phyloP scores from a whole-genome alignment of 2,888 invertebrate genomes.

The Pharmacophagus antenor region DNA sequence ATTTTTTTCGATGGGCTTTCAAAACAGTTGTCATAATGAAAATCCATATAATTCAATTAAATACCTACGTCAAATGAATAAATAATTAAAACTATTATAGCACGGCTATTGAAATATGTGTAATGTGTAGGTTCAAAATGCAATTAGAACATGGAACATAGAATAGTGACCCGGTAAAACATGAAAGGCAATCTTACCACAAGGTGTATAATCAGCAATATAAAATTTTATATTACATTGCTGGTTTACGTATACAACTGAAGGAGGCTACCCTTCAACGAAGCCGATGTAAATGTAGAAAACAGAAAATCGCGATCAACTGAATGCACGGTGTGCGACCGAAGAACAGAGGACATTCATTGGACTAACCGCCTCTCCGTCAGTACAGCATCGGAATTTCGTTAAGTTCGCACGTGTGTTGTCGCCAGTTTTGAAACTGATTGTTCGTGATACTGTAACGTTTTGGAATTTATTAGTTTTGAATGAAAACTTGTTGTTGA shows the following conservation, averaged over 20 bases:
- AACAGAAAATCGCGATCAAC: constrained; percentile 9
- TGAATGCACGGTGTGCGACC: constrained; percentile 21
- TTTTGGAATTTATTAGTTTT: constrained; percentile 10
- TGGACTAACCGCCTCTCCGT: constrained; percentile 29
- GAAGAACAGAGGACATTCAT: constrained; percentile 34
- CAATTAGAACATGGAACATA: constrained; percentile 17
- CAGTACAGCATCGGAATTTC: constrained; percentile 22
- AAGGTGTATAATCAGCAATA: neutral
- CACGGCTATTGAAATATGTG: neutral
- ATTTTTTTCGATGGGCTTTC: too few species aligned
- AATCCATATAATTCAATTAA: neutral
- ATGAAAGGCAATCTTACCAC: constrained; percentile 24
- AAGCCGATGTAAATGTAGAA: constrained; percentile 42
- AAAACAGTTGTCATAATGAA: too few species aligned
- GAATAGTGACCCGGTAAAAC: constrained; percentile 14
- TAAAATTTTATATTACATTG: constrained; percentile 36
- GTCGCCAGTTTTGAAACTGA: neutral
- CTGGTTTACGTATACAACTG: constrained; percentile 23
- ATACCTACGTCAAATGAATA: neutral
- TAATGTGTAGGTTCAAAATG: constrained; percentile 15
- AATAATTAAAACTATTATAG: neutral
- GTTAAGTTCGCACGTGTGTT: constrained; percentile 17
- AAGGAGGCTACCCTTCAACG: neutral
- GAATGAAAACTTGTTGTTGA: constrained; percentile 5
- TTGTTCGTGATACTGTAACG: constrained; percentile 11